Base-by-base conservation (phyloP, 1,140 invertebrate species). In the Anthonomus grandis region DNA sequence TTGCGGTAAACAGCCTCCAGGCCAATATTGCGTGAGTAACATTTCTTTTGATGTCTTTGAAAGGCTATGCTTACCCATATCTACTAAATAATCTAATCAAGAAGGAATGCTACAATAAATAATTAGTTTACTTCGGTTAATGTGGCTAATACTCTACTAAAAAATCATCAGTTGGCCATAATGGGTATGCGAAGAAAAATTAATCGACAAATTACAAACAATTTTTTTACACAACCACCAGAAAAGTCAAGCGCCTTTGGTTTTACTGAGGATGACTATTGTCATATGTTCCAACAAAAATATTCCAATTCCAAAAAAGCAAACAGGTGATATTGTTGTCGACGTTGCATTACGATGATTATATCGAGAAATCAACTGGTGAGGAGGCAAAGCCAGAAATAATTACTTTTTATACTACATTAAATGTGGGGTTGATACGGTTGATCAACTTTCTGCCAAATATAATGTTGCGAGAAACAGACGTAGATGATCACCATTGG, bases 1-100 rank as follows among this genome's bases (percentile, higher is more conserved):
- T 44, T 25, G 34, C 19, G 49, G 37, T 8, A 52, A 52, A 24
- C 37, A 52, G 27, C 37, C 34, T 3, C 12, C 21, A 19, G 37
- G 36, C 13, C 49, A 9, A 23, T 23, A 22, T 17, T 5, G 4
- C 10, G 19, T 41, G 23, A 21, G 25, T 41, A 42, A 42, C 34
- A 1, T 5, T n/a, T 19, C 27, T 15, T 27, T 13, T 23, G 17
- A 8, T 49, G 27, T 37, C 9, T 24, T 49, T 9, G 36, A 49
- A 8, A 13, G 27, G 36, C 13, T 34, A 0, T 5, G 12, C 21
- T 13, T 18, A 18, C 13, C 8, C 17, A 36, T 49, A 34, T 49
- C 37, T 15, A 9, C n/a, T n/a, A n/a, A n/a, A n/a, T n/a, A n/a
- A n/a, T n/a, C n/a, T n/a, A 39, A 39, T 39, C 37, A 6, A 39